These are phyloP conservation scores for Drosophila pallidifrons DNA, from an alignment of 1,140 invertebrate genomes.

Conservation along the genomic window DNA sequence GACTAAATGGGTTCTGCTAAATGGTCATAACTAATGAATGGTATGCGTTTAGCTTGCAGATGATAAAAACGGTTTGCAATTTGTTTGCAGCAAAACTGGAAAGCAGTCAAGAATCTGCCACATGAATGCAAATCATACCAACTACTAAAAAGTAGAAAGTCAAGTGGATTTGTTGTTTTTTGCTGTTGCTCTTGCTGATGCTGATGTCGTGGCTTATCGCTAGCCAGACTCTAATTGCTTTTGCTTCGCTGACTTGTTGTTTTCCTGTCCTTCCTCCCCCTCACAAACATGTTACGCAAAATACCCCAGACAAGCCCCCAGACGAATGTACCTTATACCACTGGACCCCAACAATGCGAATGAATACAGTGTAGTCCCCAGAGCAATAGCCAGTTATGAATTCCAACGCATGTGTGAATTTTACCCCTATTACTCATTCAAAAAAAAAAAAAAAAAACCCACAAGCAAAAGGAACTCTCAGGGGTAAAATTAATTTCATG, in stretches of 20 bases:
- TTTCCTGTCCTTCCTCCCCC: slow-evolving; percentile 1
- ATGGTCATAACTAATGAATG: slow-evolving; percentile 15
- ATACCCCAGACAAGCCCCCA: slow-evolving; percentile 27
- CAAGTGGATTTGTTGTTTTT: slow-evolving; percentile 18
- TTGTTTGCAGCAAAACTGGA: neutral
- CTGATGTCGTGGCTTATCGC: slow-evolving; percentile 40
- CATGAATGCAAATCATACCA: slow-evolving; percentile 19
- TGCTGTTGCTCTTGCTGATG: neutral
- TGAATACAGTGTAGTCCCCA: slow-evolving; percentile 8
- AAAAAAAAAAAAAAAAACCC: slow-evolving; percentile 6
- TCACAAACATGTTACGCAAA: slow-evolving; percentile 23
- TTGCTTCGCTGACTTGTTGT: slow-evolving; percentile 41
- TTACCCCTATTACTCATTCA: slow-evolving; percentile 14
- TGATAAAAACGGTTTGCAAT: slow-evolving; percentile 5
- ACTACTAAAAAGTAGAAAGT: slow-evolving; percentile 16
- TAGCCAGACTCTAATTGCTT: slow-evolving; percentile 44
- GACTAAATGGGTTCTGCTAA: slow-evolving; percentile 18
- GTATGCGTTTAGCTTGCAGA: neutral
- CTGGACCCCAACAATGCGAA: slow-evolving; percentile 7
- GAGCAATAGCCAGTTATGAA: slow-evolving; percentile 41
- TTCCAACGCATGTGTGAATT: slow-evolving; percentile 51
- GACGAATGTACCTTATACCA: slow-evolving; percentile 25
- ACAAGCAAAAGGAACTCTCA: slow-evolving; percentile 29
- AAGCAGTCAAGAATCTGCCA: slow-evolving; percentile 5
- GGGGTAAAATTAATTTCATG: slow-evolving; percentile 64